Percentiles rank a stretch among this genome's conserved stretches.
Conservation (phyloP, 2,888 invertebrate species). For the Megamerina dolium region DNA sequence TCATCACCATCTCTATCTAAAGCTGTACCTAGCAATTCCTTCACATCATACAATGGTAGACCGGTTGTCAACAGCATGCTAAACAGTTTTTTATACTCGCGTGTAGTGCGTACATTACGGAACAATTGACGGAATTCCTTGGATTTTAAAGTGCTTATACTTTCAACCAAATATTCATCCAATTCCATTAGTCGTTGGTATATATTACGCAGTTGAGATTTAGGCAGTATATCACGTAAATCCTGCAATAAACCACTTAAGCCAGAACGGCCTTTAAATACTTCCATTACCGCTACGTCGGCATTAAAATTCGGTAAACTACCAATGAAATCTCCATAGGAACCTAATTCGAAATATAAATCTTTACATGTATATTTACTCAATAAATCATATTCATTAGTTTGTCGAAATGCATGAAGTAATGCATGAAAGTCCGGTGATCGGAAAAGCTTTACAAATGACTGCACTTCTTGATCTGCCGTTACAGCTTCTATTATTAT, state of each 20-base stretch:
- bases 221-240: slow-evolving; percentile 28
- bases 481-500: slow-evolving; percentile 24
- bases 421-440: slow-evolving; percentile 21
- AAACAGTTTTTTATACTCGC: slow-evolving; percentile 23
- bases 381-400: slow-evolving; percentile 23
- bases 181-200: slow-evolving; percentile 20
- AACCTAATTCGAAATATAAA: slow-evolving; percentile 28
- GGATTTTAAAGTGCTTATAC: slow-evolving; percentile 28
- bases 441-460: slow-evolving; percentile 21
- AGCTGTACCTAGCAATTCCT: slow-evolving; percentile 22
- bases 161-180: slow-evolving; percentile 26
- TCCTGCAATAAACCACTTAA: slow-evolving; percentile 30
- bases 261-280: slow-evolving; percentile 24
- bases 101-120: slow-evolving; percentile 18
- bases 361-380: slow-evolving; percentile 26
- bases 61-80: slow-evolving; percentile 23
- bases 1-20: slow-evolving; percentile 26
- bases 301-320: slow-evolving; percentile 18
- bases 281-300: not conserved
- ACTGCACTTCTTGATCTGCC: slow-evolving; percentile 28
- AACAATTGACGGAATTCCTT: slow-evolving; percentile 28
- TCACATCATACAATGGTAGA: slow-evolving; percentile 26
- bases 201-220: slow-evolving; percentile 21
- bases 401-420: slow-evolving; percentile 16
- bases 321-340: slow-evolving; percentile 20